Percentiles rank a stretch among this genome's conserved stretches.
Conservation (phyloP, 2,888 invertebrate genomes). For the Alloplasta piceator region DNA sequence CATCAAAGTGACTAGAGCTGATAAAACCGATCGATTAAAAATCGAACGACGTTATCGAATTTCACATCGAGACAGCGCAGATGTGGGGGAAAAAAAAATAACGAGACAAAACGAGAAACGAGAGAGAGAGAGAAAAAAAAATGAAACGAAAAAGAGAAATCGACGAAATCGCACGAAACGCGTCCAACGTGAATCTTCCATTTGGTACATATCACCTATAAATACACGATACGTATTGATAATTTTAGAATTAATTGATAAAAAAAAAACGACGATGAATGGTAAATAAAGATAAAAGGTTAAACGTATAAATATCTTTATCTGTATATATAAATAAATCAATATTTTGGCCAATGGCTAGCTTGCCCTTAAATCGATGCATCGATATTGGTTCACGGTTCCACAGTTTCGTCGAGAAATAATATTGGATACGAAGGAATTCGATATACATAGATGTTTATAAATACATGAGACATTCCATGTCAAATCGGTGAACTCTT, state of each 20-base stretch:
- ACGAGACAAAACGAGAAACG: not conserved
- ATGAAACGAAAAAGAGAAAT: slow-evolving; percentile 34
- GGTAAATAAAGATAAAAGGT: slow-evolving; percentile 53
- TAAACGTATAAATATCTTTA: slow-evolving; percentile 61
- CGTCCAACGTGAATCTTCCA: slow-evolving; percentile 82
- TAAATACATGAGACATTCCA: no score
- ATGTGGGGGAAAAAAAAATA: not conserved
- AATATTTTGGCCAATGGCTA: no score
- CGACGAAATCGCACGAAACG: slow-evolving; percentile 65
- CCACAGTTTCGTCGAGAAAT: no score
- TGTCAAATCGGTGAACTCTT: no score
- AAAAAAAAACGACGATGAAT: slow-evolving; percentile 54
- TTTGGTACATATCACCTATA: slow-evolving; percentile 82
- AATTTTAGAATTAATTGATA: slow-evolving; percentile 57
- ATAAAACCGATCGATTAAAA: slow-evolving; percentile 37
- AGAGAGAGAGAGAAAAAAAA: slow-evolving; percentile 10
- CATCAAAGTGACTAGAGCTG: slow-evolving; percentile 28
- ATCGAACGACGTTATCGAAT: slow-evolving; percentile 30
- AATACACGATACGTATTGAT: slow-evolving; percentile 68
- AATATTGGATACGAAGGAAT: no score
- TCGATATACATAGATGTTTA: no score
- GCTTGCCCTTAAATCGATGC: no score
- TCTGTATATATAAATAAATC: slow-evolving; percentile 63
- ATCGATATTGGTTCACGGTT: no score
- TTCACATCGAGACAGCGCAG: not conserved